Evolutionary conservation across 30 jellyfish, hydroid and myxozoan species (phyloP).

Genomic region (Sanderia malayensis): DNA sequence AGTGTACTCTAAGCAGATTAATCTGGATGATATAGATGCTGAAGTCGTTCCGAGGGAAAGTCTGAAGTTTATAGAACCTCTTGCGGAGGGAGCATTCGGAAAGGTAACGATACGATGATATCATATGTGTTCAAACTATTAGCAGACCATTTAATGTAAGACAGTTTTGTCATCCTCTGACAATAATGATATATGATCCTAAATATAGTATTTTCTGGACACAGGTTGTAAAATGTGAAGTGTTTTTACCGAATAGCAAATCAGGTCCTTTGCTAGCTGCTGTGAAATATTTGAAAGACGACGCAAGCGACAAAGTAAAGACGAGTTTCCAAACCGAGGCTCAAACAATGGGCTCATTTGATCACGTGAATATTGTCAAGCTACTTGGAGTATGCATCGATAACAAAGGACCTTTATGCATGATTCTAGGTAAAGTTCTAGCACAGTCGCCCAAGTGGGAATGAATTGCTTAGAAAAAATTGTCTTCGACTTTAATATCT

Average conservation of each 20-base stretch:
- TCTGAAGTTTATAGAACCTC: constrained; percentile 44
- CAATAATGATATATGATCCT: too few species aligned
- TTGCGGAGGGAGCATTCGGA: constrained; percentile 93
- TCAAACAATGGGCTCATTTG: constrained; percentile 55
- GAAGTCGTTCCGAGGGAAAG: constrained; percentile 35
- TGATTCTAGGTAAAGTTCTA: constrained; percentile 39
- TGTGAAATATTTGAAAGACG: constrained; percentile 71
- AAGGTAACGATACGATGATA: too few species aligned
- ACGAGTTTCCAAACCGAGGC: constrained; percentile 56
- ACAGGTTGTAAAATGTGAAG: too few species aligned
- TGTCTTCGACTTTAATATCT: too few species aligned
- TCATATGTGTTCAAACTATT: too few species aligned
- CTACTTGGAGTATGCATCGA: constrained; percentile 74
- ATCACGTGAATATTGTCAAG: constrained; percentile 57
- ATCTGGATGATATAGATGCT: constrained; percentile 16
- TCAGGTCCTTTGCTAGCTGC: too few species aligned
- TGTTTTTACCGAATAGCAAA: too few species aligned
- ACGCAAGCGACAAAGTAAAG: constrained; percentile 61
- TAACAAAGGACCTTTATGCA: constrained; percentile 66
- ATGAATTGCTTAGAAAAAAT: too few species aligned
- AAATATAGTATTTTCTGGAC: too few species aligned
- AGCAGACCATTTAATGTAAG: too few species aligned
- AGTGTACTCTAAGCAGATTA: constrained; percentile 17
- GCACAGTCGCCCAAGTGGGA: too few species aligned
- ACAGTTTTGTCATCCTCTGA: too few species aligned